Percentiles rank a stretch among this genome's conserved stretches.
Evolutionary conservation across 2,797 vertebrate genomes (phyloP).

Genomic region (Hydrolagus colliei): DNA sequence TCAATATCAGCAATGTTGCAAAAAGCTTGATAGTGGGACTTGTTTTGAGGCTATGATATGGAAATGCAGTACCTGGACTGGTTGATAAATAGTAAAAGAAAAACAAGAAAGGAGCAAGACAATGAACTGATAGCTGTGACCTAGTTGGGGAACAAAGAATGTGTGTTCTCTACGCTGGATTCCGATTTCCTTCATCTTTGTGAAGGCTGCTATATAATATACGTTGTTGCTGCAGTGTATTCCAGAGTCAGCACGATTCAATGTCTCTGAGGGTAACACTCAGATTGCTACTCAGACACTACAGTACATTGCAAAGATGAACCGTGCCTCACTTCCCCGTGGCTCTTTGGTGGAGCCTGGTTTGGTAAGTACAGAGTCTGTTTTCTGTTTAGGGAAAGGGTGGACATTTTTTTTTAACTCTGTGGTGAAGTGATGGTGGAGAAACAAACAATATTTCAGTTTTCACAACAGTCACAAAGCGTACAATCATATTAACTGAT

Average conservation of each 20-base stretch:
- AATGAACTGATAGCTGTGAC: neutral
- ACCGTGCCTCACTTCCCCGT: slow-evolving; percentile 58
- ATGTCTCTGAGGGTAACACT: slow-evolving; percentile 70
- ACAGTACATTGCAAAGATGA: slow-evolving; percentile 68
- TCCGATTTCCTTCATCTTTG: neutral
- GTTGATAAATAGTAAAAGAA: too few relatives aligned
- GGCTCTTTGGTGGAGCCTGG: slow-evolving; percentile 62
- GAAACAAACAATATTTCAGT: too few relatives aligned
- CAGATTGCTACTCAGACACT: slow-evolving; percentile 64
- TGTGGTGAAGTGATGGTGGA: too few relatives aligned
- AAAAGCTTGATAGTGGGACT: neutral
- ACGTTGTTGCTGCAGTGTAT: slow-evolving; percentile 63
- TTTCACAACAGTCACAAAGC: too few relatives aligned
- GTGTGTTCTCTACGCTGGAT: neutral
- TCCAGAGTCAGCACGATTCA: slow-evolving; percentile 81
- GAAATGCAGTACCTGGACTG: neutral
- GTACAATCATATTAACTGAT: too few relatives aligned
- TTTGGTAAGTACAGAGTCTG: slow-evolving; percentile 51
- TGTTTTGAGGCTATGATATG: too few relatives aligned
- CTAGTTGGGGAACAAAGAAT: slow-evolving; percentile 6
- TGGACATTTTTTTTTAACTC: too few relatives aligned
- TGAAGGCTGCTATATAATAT: neutral
- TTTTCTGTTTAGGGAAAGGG: too few relatives aligned
- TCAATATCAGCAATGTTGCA: neutral
- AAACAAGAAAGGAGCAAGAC: too few relatives aligned